Base-by-base conservation (phyloP, 1,140 invertebrate species). In the Neomicropteryx cornuta region DNA sequence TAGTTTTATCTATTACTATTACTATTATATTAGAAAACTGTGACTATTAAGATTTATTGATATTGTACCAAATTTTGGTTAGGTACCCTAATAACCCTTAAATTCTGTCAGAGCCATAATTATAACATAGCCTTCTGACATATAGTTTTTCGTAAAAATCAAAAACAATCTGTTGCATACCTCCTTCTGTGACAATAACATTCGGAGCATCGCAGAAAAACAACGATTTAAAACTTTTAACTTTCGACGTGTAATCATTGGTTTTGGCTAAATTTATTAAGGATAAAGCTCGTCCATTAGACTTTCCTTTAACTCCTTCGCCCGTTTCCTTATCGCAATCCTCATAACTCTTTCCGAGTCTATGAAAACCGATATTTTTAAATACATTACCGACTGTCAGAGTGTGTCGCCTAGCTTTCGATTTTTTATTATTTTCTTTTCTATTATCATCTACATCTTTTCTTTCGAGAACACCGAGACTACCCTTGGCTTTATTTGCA, bases 171-270 rank as follows among this genome's bases (percentile, higher is more conserved):
- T 36, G 13, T 36, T 20, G 18, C 27, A 13, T 68, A 68, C 66
- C 66, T 68, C 63, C 63, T 65, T 66, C 60, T 40, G 66, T 59
- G 31, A 66, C 62, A 33, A 67, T 58, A 38, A 68, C 56, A 43
- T 64, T 61, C 21, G 62, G 62, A 19, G 56, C 49, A 50, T 61
- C 54, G 21, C 54, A 58, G 51, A 62, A 64, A 54, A 68, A 68
- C 34, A 67, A 56, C 2, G 62, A 60, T 33, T 54, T 52, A 16
- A 67, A 46, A 43, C 52, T 50, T 18, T 31, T 31, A 51, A 49
- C 60, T 40, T 62, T 60, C 11, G 52, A 54, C 5, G 52, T 32
- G 31, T 48, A 52, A 47, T 59, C 58, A 30, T 52, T 49, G 18
- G 49, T 43, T 46, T 59, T 56, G 48, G 57, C 57, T 24, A 62